Evolutionary conservation across 2,888 invertebrate genomes (phyloP).

Genomic region (Stenichneumon culpator): DNA sequence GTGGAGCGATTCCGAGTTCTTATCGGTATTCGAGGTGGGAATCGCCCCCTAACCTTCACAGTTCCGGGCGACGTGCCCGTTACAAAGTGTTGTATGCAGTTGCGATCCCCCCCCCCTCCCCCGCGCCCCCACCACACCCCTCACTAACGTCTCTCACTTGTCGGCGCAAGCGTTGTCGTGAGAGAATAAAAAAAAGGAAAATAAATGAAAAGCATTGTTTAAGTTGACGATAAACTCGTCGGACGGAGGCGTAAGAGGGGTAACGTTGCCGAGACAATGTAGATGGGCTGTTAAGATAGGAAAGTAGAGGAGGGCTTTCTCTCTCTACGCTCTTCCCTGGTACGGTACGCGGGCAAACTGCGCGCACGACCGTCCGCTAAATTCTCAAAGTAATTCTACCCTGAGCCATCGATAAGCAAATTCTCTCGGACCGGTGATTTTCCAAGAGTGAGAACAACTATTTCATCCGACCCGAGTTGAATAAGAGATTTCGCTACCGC

Average conservation of each 20-base stretch:
- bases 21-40: slow-evolving; percentile 68
- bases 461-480: slow-evolving; percentile 3
- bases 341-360: neutral
- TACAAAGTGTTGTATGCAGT: slow-evolving; percentile 62
- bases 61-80: slow-evolving; percentile 65
- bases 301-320: slow-evolving; percentile 69
- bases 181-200: slow-evolving; percentile 63
- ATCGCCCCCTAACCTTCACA: slow-evolving; percentile 68
- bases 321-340: slow-evolving; percentile 22
- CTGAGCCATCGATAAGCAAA: slow-evolving; percentile 60
- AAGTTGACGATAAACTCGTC: slow-evolving; percentile 77
- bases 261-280: slow-evolving; percentile 80
- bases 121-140: neutral
- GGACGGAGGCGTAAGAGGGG: slow-evolving; percentile 67
- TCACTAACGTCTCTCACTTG: slow-evolving; percentile 6
- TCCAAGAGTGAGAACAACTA: slow-evolving; percentile 20
- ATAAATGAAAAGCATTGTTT: slow-evolving; percentile 76
- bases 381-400: slow-evolving; percentile 38
- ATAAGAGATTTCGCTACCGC: neutral
- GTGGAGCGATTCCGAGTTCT: slow-evolving; percentile 67
- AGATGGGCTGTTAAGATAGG: slow-evolving; percentile 83
- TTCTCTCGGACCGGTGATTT: slow-evolving; percentile 37
- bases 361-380: slow-evolving; percentile 19
- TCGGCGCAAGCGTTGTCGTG: slow-evolving; percentile 18
- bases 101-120: slow-evolving; percentile 15